Percentiles rank a stretch among this genome's conserved stretches.
These are phyloP conservation scores for Gavialis gangeticus DNA, from an alignment of 2,113 vertebrate genomes.

Conservation along the genomic window DNA sequence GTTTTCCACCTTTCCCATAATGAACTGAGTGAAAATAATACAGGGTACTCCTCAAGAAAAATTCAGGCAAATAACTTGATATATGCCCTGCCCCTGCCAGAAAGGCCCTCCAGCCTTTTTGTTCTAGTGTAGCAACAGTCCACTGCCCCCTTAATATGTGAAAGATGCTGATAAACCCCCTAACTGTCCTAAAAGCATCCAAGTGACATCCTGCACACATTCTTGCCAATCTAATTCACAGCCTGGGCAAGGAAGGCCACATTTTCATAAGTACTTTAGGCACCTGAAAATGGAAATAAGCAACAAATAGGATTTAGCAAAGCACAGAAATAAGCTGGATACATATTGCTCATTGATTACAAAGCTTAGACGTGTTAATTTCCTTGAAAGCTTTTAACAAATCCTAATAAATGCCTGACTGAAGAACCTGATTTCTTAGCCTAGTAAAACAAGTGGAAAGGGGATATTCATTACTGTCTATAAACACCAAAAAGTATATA, in stretches of 20 bases:
- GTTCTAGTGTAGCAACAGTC: background rate
- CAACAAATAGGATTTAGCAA: background rate
- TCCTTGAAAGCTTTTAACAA: background rate
- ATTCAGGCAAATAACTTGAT: background rate
- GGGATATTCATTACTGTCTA: too few relatives aligned
- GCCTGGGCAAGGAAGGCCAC: background rate
- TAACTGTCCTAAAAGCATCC: too few relatives aligned
- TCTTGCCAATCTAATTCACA: background rate
- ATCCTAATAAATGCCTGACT: background rate
- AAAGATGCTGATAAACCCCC: too few relatives aligned
- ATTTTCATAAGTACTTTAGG: background rate
- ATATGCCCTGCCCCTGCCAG: background rate
- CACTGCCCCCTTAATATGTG: too few relatives aligned
- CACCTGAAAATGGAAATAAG: background rate
- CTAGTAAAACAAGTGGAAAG: too few relatives aligned
- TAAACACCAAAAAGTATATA: too few relatives aligned
- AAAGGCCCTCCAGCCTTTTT: too few relatives aligned
- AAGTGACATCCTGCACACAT: background rate
- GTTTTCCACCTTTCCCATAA: background rate
- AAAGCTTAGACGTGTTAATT: background rate
- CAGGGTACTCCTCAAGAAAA: background rate
- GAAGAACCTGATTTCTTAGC: background rate
- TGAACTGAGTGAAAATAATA: background rate
- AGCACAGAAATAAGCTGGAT: background rate
- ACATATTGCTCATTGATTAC: background rate